Evolutionary conservation across 2,797 vertebrate genomes (phyloP), one percentile per base, ranked within the genome.

Genomic region (Catharus ustulatus): DNA sequence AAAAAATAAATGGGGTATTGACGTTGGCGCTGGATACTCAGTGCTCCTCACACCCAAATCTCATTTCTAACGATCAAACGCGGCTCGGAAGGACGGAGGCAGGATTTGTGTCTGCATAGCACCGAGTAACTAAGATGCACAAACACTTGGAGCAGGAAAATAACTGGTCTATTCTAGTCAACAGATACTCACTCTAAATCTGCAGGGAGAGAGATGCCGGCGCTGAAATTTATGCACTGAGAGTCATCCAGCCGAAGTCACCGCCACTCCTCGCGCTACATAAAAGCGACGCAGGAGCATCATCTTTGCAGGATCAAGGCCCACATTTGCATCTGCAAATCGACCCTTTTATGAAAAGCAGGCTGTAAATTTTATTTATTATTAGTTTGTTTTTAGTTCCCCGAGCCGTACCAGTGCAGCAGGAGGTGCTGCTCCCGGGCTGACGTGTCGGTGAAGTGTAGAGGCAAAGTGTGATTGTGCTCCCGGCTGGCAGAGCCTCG

Each of bases 231-330:
- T 71, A 77, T 67, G 91, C 94, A 10, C 89, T 11, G 75, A 24
- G 95, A 94, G 84, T 22, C 84, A 69, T 63, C 84, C 92, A 79
- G 91, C 87, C 83, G 93, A 89, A 94, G 87, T 57, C 84, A 26
- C 72, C 21, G 67, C 5, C 81, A 59, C 75, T 85, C 76, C 86
- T 67, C 34, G 3, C 6, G 13, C 90, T 36, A 3, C 81, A 49
- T 11, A 15, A 80, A 61, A 92, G 48, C 52, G 1, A 6, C 0
- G 9, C 59, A 4, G 59, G 54, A 84, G 83, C 61, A 12, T 63
- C n/a, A 0, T 30, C 76, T 49, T 45, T 36, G 81, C 75, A 38
- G 74, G 84, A 85, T 38, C 69, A n/a, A 54, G 80, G 80, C 86
- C 74, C 51, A 0, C 34, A 27, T 81, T 87, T 89, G 72, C 78